phyloP scores from a whole-genome alignment of 2,888 invertebrate genomes.

The Panorpa germanica region DNA sequence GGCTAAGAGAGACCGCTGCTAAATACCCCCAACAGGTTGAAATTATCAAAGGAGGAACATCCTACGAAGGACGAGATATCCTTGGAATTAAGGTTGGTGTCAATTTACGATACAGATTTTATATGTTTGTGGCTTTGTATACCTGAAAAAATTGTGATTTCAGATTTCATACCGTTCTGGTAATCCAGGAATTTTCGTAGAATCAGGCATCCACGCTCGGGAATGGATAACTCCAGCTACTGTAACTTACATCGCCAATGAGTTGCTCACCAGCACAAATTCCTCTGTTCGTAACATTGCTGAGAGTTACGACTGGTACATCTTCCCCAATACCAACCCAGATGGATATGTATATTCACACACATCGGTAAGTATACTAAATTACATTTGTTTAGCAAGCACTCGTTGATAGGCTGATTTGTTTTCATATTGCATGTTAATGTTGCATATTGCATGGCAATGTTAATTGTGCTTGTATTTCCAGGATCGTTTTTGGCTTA shows the following conservation, averaged over 20 bases:
- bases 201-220: constrained; percentile 20
- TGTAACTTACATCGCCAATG: constrained; percentile 27
- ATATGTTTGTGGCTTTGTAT: no score
- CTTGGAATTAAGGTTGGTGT: constrained; percentile 20
- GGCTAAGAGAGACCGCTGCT: constrained; percentile 22
- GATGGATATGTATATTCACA: constrained; percentile 31
- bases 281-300: constrained; percentile 21
- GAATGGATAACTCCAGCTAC: constrained; percentile 34
- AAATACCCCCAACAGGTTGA: constrained; percentile 17
- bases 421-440: no score
- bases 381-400: no score
- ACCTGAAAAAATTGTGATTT: background rate
- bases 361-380: no score
- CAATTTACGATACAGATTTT: no score
- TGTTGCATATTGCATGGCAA: no score
- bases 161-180: constrained; percentile 21
- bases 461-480: no score
- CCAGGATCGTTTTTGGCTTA: constrained; percentile 54
- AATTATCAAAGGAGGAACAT: constrained; percentile 25
- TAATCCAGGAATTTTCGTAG: constrained; percentile 22
- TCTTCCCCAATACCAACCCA: constrained; percentile 30
- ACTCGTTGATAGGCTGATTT: no score
- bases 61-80: constrained; percentile 27
- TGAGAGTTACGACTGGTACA: constrained; percentile 32
- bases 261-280: constrained; percentile 25